A percentile compares a stretch with the other conserved stretches of the same genome.
Conservation (phyloP, 2,113 vertebrate species). For the Pipa parva region DNA sequence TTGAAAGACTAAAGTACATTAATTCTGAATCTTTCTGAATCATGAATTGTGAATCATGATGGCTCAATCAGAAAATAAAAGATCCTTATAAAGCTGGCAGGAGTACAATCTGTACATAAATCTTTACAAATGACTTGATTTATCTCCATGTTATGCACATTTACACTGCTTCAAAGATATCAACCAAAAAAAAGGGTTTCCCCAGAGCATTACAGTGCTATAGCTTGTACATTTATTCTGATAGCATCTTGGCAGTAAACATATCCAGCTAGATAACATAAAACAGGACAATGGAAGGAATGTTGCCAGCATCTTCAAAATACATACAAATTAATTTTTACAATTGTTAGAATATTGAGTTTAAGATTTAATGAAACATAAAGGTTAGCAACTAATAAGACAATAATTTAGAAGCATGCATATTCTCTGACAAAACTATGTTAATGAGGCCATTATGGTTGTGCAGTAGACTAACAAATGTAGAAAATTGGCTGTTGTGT, state of each 20-base stretch:
- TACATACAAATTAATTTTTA: too few species aligned
- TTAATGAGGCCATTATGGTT: too few species aligned
- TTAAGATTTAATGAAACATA: too few species aligned
- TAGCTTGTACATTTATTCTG: constrained; percentile 16
- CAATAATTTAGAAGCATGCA: too few species aligned
- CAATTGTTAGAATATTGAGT: too few species aligned
- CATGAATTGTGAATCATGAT: constrained; percentile 12
- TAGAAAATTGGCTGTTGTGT: too few species aligned
- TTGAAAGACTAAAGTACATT: constrained; percentile 2
- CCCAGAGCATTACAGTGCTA: not conserved
- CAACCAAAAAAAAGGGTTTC: not conserved
- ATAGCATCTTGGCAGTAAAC: constrained; percentile 3
- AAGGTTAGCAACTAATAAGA: too few species aligned
- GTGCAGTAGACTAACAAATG: too few species aligned
- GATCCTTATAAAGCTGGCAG: constrained; percentile 21
- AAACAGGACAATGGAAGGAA: too few species aligned
- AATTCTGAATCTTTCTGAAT: not conserved
- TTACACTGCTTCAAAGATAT: constrained; percentile 16
- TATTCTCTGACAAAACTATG: too few species aligned
- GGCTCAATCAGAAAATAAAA: constrained; percentile 30
- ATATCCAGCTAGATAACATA: not conserved
- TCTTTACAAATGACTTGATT: constrained; percentile 25
- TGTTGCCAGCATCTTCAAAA: too few species aligned
- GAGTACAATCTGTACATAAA: constrained; percentile 29
- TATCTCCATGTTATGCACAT: constrained; percentile 27